These are phyloP conservation scores for Mus spicilegus DNA, from an alignment of 2,113 vertebrate genomes.

Conservation along the genomic window DNA sequence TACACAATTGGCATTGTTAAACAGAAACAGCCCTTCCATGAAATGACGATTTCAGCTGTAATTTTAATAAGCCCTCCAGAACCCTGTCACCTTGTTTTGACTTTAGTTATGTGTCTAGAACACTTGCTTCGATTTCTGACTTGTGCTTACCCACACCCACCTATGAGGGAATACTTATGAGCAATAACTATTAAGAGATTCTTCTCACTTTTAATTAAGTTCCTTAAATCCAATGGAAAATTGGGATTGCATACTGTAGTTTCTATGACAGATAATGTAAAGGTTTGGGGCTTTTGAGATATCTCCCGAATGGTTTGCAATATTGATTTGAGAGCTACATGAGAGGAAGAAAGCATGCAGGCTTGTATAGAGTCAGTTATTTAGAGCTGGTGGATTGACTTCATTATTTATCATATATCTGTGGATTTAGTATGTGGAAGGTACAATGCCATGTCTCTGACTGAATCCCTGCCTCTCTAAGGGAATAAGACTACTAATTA, in stretches of 20 bases:
- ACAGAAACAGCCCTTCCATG: background rate
- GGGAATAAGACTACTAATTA: background rate
- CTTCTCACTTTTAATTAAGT: background rate
- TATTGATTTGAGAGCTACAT: slow-evolving; percentile 3
- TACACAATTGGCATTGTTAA: slow-evolving; percentile 14
- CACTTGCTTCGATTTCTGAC: background rate
- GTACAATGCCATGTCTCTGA: background rate
- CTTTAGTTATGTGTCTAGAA: background rate
- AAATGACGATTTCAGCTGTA: background rate
- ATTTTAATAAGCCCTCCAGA: background rate
- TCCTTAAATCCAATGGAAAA: background rate
- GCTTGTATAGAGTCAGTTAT: background rate
- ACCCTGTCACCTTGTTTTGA: background rate
- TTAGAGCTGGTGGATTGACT: background rate
- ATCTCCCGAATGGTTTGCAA: background rate
- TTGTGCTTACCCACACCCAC: accelerated
- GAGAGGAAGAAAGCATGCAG: background rate
- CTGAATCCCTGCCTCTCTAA: background rate
- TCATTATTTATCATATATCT: slow-evolving; percentile 25
- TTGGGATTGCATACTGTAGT: slow-evolving; percentile 1
- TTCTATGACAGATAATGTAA: slow-evolving; percentile 22
- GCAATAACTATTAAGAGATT: background rate
- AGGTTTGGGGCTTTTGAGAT: background rate
- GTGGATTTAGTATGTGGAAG: background rate
- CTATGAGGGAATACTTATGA: background rate